A percentile compares a stretch with the other conserved stretches of the same genome.
These are phyloP conservation scores for Hippasteria phrygiana DNA, from an alignment of 53 echinoderm and acorn worm species.

Conservation along the genomic window DNA sequence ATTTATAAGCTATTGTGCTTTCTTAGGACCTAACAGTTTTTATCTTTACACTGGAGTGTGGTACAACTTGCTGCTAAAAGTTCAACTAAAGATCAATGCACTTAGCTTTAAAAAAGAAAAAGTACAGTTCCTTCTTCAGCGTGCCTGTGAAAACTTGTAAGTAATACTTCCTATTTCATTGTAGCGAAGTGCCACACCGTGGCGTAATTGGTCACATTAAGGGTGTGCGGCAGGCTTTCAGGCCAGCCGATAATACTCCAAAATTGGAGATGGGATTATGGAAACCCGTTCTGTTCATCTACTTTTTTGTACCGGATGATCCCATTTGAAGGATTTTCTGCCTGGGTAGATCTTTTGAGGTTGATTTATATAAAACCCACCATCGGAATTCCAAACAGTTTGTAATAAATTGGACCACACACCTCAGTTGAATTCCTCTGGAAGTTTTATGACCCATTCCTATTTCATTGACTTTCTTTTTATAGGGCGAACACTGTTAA, in stretches of 20 bases:
- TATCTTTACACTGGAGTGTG: not conserved
- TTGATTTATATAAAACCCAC: constrained; percentile 8
- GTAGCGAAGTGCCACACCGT: constrained; percentile 9
- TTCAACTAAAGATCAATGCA: constrained; percentile 19
- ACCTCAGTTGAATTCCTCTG: not conserved
- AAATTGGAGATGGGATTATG: not conserved
- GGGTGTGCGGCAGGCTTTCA: constrained; percentile 1
- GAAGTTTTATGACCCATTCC: not conserved
- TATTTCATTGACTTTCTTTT: not conserved
- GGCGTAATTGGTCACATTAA: constrained; percentile 40
- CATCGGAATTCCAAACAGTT: no score
- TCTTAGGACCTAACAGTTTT: not conserved
- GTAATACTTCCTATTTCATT: constrained; percentile 54
- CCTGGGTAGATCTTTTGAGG: not conserved
- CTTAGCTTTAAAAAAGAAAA: constrained; percentile 18
- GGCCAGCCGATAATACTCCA: not conserved
- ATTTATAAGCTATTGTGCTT: no score
- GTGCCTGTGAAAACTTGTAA: not conserved
- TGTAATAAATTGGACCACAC: not conserved
- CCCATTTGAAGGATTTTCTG: constrained; percentile 11
- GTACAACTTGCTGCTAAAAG: not conserved
- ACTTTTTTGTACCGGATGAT: not conserved
- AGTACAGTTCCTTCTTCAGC: constrained; percentile 34
- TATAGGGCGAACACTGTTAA: not conserved
- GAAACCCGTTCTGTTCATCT: not conserved